Evolutionary conservation across 2,113 vertebrate genomes (phyloP).

Genomic region (Prunella himalayana): DNA sequence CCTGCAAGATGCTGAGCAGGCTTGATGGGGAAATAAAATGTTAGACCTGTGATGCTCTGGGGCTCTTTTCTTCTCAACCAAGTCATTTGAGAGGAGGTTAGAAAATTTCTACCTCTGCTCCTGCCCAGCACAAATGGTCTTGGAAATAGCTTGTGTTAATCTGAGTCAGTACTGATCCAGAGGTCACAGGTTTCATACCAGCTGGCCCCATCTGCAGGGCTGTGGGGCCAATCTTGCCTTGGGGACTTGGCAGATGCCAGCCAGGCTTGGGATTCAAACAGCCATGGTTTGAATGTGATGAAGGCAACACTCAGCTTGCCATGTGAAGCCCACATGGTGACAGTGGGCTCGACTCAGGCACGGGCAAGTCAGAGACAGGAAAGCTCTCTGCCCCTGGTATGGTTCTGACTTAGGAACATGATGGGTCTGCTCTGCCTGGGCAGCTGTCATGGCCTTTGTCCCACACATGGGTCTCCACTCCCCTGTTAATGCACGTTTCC

Average conservation of each 20-base stretch:
- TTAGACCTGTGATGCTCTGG: background rate
- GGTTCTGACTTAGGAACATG: background rate
- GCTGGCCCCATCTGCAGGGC: rapidly evolving
- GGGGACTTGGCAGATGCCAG: background rate
- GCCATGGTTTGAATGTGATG: background rate
- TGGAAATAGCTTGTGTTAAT: background rate
- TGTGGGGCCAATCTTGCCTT: background rate
- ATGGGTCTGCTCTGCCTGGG: background rate
- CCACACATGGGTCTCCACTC: rapidly evolving
- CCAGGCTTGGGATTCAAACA: background rate
- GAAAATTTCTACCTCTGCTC: background rate
- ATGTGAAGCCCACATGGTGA: rapidly evolving
- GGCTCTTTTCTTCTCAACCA: background rate
- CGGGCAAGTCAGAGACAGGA: background rate
- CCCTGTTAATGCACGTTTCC: background rate
- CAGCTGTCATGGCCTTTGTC: background rate
- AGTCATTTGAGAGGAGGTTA: background rate
- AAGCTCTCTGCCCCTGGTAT: background rate
- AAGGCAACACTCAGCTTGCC: rapidly evolving
- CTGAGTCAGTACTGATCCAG: background rate
- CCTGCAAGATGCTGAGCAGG: constrained; percentile 47
- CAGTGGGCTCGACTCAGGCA: rapidly evolving
- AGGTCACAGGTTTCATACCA: background rate
- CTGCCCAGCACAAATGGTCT: background rate
- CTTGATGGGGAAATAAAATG: constrained; percentile 30